Evolutionary conservation across 1,140 invertebrate species (phyloP).

Genomic region (Andricus grossulariae): DNA sequence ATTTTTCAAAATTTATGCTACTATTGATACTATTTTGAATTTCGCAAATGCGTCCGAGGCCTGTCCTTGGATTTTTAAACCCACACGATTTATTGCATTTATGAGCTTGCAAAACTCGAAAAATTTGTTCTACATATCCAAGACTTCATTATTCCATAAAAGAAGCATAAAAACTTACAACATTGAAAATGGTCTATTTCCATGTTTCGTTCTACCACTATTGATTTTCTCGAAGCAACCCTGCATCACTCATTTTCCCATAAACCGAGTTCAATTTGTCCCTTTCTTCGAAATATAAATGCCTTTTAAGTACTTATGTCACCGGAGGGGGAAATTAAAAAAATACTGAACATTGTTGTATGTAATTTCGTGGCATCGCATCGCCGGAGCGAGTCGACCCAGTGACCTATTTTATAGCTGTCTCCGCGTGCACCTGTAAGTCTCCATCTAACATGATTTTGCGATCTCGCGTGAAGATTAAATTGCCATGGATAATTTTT

Average conservation of each 20-base stretch:
- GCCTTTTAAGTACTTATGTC: background rate
- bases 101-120: background rate
- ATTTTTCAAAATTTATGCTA: too few relatives aligned
- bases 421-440: constrained; percentile 24
- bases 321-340: constrained; percentile 9
- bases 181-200: background rate
- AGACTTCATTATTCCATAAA: background rate
- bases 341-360: constrained; percentile 13
- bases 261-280: background rate
- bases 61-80: constrained; percentile 11
- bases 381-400: constrained; percentile 24
- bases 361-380: constrained; percentile 25
- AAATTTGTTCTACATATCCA: background rate
- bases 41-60: too few relatives aligned
- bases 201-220: too few relatives aligned
- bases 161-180: background rate
- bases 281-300: background rate
- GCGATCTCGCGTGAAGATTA: background rate
- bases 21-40: too few relatives aligned
- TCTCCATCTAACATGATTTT: constrained; percentile 22
- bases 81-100: constrained; percentile 3
- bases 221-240: background rate
- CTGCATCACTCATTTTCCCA: background rate
- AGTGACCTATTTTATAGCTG: constrained; percentile 23
- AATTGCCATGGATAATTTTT: background rate